Evolutionary conservation across 2,888 invertebrate genomes (phyloP).

Genomic region (Caenorhabditis sp.): DNA sequence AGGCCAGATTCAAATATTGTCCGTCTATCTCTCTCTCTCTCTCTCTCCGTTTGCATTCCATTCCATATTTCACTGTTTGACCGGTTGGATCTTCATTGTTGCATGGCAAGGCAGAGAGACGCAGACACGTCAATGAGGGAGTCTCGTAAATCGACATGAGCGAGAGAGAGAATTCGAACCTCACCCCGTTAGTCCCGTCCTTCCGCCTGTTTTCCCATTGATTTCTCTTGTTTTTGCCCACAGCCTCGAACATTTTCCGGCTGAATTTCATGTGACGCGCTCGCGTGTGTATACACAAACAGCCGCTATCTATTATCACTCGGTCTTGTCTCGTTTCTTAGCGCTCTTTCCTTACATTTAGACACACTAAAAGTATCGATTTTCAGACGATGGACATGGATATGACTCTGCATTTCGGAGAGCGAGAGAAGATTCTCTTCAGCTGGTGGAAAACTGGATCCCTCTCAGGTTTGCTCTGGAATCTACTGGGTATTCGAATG

Average conservation of each 20-base stretch:
- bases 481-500: background rate
- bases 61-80: background rate
- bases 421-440: constrained; percentile 75
- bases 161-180: background rate
- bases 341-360: constrained; percentile 4
- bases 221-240: constrained; percentile 7
- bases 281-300: constrained; percentile 25
- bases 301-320: constrained; percentile 16
- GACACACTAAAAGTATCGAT: constrained; percentile 5
- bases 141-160: too few relatives aligned
- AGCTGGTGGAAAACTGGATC: constrained; percentile 75
- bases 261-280: constrained; percentile 19
- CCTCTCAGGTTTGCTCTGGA: constrained; percentile 48
- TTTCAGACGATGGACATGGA: constrained; percentile 62
- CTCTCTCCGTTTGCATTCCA: too few relatives aligned
- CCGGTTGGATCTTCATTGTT: too few relatives aligned
- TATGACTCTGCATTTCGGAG: constrained; percentile 73
- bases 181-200: background rate
- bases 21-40: too few relatives aligned
- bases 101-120: too few relatives aligned
- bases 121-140: too few relatives aligned
- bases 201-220: constrained; percentile 6
- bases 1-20: too few relatives aligned
- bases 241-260: constrained; percentile 10
- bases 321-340: background rate